Evolutionary conservation across 2,888 invertebrate genomes (phyloP).

Genomic region (Stenodema calcarata): DNA sequence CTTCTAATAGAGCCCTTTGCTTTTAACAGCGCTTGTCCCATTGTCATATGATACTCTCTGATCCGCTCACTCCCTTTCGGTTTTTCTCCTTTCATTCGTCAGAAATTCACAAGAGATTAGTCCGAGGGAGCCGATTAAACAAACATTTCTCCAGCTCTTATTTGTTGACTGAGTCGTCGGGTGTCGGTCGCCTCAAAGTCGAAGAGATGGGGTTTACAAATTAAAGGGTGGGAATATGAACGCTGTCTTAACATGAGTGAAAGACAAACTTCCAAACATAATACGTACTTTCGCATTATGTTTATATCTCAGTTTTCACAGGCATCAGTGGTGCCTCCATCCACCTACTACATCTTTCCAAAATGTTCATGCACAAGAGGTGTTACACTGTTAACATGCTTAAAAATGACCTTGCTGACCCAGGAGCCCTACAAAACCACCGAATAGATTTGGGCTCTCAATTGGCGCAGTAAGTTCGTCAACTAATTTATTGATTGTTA

Average conservation of each 20-base stretch:
- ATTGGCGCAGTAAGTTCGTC: too few species aligned
- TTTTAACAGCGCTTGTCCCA: background rate
- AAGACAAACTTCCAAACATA: too few species aligned
- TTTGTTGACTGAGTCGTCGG: conserved; percentile 6
- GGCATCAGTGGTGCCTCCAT: too few species aligned
- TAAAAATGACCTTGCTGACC: too few species aligned
- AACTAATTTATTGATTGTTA: too few species aligned
- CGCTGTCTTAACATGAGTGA: background rate
- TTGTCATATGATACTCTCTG: conserved; percentile 40
- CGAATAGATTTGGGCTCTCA: too few species aligned
- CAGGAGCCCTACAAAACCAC: too few species aligned
- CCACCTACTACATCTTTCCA: too few species aligned
- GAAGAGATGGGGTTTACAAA: background rate
- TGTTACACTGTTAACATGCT: too few species aligned
- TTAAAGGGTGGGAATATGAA: background rate
- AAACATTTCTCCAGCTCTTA: conserved; percentile 31
- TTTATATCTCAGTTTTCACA: too few species aligned
- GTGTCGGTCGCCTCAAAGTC: background rate
- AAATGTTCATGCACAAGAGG: too few species aligned
- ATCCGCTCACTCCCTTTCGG: background rate
- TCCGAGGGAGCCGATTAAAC: conserved; percentile 28
- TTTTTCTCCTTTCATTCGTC: background rate
- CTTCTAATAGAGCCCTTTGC: conserved; percentile 6
- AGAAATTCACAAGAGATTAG: conserved; percentile 38
- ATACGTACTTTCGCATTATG: too few species aligned